Base-by-base conservation (phyloP, 2,797 vertebrate genomes). In the Steatocranus sp. region DNA sequence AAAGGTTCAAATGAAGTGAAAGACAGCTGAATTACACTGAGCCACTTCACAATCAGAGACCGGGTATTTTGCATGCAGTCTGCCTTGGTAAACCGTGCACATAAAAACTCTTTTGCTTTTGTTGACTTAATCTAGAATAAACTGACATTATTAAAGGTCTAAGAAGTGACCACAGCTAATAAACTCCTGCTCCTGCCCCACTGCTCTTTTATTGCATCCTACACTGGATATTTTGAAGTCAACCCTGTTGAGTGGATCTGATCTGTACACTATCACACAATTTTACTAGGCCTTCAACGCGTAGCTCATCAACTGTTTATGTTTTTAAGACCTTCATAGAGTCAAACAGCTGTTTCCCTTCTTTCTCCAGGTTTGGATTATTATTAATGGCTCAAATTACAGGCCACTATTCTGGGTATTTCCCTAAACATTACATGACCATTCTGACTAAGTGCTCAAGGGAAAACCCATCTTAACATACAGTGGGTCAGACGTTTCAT, bases 351-450 rank as follows among this genome's bases (percentile, higher is more conserved):
- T 83, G 77, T 27, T 85, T 18, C 70, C 73, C 66, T 54, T 61
- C 34, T 73, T 43, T 70, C 50, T 73, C 56, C 46, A 41, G 15
- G 9, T 80, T 79, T 4, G 8, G 48, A 82, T 88, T 87, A 78
- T 79, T 76, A 88, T 82, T 20, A 84, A 51, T 27, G 75, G 36
- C 54, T 80, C 84, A 73, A 84, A 56, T 83, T 76, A 38, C 75
- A 88, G 17, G 66, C 38, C 81, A 48, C 46, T 79, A 83, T 88
- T 80, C 23, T 10, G 85, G 83, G 79, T 82, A 89, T 91, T 91
- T 88, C 79, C 83, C 88, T 78, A 53, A 75, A 80, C 63, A 49
- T 51, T 38, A 77, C 49, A 83, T 74, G n/a, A 83, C 38, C 73
- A 80, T n/a, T 75, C 75, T 83, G 54, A 75, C 43, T 34, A 53